Evolutionary conservation across 2,797 vertebrate genomes (phyloP).

Genomic region (Huso huso): DNA sequence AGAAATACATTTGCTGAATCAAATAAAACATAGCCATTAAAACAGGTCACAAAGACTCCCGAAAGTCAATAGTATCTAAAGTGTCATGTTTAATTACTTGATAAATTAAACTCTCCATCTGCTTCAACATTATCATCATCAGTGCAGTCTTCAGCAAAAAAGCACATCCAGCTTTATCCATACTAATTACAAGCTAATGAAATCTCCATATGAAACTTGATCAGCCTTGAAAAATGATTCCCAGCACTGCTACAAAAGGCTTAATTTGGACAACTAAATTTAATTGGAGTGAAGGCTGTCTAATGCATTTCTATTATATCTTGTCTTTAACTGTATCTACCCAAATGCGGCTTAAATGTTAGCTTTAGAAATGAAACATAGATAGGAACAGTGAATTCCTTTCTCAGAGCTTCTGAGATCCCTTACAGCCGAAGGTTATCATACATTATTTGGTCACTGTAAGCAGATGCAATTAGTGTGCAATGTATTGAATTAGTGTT

Average conservation of each 20-base stretch:
- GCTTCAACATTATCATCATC: slow-evolving; percentile 2
- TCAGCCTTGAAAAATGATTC: not conserved
- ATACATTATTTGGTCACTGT: no score
- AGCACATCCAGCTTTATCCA: not conserved
- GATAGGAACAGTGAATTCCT: no score
- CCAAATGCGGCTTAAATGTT: no score
- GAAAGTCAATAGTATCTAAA: not conserved
- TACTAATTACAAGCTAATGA: slow-evolving; percentile 3
- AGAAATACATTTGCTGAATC: no score
- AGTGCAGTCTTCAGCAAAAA: no score
- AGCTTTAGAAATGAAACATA: no score
- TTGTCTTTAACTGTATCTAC: no score
- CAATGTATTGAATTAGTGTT: no score
- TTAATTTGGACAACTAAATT: not conserved
- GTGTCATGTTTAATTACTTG: not conserved
- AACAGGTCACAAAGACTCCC: not conserved
- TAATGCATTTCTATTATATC: no score
- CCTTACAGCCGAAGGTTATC: no score
- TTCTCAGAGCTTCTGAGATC: no score
- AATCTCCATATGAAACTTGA: not conserved
- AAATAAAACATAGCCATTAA: not conserved
- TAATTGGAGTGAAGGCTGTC: not conserved
- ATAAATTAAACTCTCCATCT: not conserved
- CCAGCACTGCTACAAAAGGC: not conserved
- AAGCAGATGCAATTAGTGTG: no score